These are phyloP conservation scores for Deroplatys truncata DNA, from an alignment of 2,888 invertebrate genomes.

Conservation along the genomic window DNA sequence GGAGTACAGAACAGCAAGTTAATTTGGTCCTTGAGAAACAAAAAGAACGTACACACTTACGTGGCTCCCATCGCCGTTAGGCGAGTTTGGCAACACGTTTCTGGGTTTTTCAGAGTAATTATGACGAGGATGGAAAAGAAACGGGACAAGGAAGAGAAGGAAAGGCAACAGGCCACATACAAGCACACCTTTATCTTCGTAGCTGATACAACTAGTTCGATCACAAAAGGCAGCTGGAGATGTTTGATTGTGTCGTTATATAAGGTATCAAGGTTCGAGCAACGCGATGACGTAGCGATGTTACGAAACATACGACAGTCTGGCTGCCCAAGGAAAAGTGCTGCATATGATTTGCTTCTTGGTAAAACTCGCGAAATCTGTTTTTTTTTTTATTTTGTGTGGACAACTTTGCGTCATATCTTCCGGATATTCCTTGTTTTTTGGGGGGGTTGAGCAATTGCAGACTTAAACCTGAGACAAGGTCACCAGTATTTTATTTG, in stretches of 20 bases:
- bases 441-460: too few species aligned
- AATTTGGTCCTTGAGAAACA: too few species aligned
- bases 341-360: neutral
- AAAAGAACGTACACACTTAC: too few species aligned
- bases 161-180: neutral
- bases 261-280: neutral
- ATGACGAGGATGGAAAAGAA: neutral
- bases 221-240: neutral
- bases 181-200: neutral
- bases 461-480: too few species aligned
- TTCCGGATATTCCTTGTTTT: too few species aligned
- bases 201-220: neutral
- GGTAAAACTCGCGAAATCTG: neutral
- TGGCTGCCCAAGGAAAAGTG: neutral
- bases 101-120: too few species aligned
- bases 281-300: neutral
- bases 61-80: too few species aligned
- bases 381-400: too few species aligned
- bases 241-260: neutral
- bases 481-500: too few species aligned
- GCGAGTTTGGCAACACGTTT: too few species aligned
- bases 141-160: neutral
- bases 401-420: too few species aligned
- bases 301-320: neutral
- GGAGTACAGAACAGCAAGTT: too few species aligned